A percentile compares a stretch with the other conserved stretches of the same genome.
These are phyloP conservation scores for Trematocara macrostoma DNA, from an alignment of 2,113 vertebrate species.

Conservation along the genomic window DNA sequence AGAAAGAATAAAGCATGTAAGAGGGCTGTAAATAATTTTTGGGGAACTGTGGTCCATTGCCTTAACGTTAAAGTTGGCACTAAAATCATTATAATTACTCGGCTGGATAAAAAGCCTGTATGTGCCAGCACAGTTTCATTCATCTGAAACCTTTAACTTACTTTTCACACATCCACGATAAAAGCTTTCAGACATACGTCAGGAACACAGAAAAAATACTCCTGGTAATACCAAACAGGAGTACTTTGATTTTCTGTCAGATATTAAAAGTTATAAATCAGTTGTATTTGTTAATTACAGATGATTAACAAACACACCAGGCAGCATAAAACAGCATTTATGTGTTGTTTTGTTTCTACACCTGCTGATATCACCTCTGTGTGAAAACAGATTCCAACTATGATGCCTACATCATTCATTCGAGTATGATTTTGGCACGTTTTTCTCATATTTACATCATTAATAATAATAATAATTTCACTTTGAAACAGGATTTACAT, in stretches of 20 bases:
- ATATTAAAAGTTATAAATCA: background rate
- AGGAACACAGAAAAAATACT: background rate
- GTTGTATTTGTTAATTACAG: background rate
- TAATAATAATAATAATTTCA: background rate
- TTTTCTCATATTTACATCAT: background rate
- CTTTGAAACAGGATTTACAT: background rate
- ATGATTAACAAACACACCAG: background rate
- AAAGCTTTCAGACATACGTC: background rate
- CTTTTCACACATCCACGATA: background rate
- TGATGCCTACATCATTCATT: fast-evolving
- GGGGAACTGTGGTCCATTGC: background rate
- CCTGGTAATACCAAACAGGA: background rate
- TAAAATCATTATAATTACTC: background rate
- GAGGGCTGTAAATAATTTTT: background rate
- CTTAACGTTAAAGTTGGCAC: background rate
- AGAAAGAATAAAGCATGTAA: background rate
- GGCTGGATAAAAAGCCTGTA: background rate
- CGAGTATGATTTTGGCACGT: fast-evolving
- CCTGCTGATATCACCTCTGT: background rate
- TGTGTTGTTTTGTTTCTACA: background rate
- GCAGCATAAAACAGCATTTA: background rate
- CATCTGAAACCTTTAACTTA: background rate
- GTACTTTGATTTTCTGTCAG: background rate
- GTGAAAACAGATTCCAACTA: background rate
- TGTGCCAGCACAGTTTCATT: background rate